Base-by-base conservation (phyloP, 2,888 invertebrate species). In the Eretmocerus hayati region DNA sequence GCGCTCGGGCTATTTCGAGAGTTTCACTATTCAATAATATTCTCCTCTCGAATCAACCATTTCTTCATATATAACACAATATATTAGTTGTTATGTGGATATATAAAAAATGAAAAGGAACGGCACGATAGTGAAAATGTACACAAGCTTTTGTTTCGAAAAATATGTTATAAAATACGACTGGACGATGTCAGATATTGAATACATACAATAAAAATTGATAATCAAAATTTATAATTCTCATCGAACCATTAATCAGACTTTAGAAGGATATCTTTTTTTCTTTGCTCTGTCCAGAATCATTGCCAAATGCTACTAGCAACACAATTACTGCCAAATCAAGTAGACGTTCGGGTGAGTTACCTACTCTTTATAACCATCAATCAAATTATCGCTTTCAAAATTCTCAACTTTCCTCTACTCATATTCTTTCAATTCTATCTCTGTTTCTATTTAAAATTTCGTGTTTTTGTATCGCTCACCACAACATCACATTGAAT, bases 271-370 rank as follows among this genome's bases (percentile, higher is more conserved):
- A 42, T 36, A 50, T 35, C 39, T 44, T 53, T 53, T 53, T 53
- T 50, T 45, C 38, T 36, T 13, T 19, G 21, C 43, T 53, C 37
- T 53, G 50, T 53, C 39, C 32, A 53, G 53, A 53, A 53, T 53
- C 53, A 53, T 53, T 53, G 50, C 50, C 53, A 53, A 53, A 53
- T 53, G 50, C 46, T 48, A 53, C 53, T 50, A 35, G 20, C 53
- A 42, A 44, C 53, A 46, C 53, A 53, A 53, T 53, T 53, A 53
- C 53, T 48, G 53, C 50, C 50, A 44, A 53, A 53, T 53, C 53
- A 53, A 50, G 53, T 53, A 49, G 50, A 53, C 50, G 46, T 50
- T 48, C 37, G 42, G 53, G 53, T 53, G 53, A 53, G 53, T 53
- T 50, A 26, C 26, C 26, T 26, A 6, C 26, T 26, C 26, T 26